Conservation (phyloP, 2,888 invertebrate species). For the Camponotus fellah region DNA sequence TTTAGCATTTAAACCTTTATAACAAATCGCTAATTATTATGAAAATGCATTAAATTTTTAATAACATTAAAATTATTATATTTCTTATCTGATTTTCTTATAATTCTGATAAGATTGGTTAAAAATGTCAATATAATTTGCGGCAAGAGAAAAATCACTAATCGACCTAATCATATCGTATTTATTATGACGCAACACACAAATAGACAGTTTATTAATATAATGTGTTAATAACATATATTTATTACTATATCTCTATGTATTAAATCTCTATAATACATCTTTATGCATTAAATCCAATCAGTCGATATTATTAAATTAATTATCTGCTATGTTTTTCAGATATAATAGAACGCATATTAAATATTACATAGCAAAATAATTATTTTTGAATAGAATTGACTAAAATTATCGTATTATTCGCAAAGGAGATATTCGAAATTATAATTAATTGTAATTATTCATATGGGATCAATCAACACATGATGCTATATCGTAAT, state of each 20-base stretch:
- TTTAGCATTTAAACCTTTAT: background rate
- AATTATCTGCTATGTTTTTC: background rate
- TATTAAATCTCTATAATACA: too few species aligned
- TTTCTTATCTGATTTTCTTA: background rate
- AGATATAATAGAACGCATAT: background rate
- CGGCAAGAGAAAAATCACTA: background rate
- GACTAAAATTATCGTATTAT: background rate
- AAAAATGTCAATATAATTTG: background rate
- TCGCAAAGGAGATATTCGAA: constrained; percentile 10
- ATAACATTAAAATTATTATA: background rate
- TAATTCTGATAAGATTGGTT: constrained; percentile 16
- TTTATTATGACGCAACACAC: background rate
- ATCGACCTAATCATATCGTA: background rate
- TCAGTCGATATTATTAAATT: background rate
- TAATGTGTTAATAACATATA: background rate
- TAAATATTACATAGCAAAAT: background rate
- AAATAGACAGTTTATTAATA: background rate
- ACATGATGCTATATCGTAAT: background rate
- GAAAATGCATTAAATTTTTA: background rate
- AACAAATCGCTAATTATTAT: background rate
- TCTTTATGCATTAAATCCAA: background rate
- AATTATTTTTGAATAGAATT: constrained; percentile 20
- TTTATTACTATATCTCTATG: background rate
- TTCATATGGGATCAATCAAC: background rate
- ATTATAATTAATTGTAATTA: constrained; percentile 19